A percentile compares a stretch with the other conserved stretches of the same genome.
Conservation (phyloP, 1,140 invertebrate species). For the Caenorhabditis brenneri region DNA sequence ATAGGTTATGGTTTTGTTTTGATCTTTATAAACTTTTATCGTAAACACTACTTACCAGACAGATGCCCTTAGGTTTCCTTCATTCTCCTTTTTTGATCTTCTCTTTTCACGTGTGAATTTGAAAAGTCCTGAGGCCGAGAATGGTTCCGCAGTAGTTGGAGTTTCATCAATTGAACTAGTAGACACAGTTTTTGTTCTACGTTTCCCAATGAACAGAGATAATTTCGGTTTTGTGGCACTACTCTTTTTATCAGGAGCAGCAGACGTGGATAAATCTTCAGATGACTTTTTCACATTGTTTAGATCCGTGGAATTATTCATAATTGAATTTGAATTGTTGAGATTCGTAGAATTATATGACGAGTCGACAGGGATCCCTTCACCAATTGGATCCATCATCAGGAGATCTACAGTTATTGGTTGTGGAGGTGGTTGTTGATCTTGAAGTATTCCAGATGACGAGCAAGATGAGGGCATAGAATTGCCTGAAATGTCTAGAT, state of each 20-base stretch:
- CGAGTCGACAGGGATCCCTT: not conserved
- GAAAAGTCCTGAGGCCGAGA: slow-evolving; percentile 35
- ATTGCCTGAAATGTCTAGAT: not conserved
- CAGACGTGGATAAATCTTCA: not conserved
- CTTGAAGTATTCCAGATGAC: slow-evolving; percentile 24
- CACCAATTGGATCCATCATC: slow-evolving; percentile 23
- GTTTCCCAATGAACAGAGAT: slow-evolving; percentile 26
- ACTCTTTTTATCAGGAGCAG: not conserved
- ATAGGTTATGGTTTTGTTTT: not conserved
- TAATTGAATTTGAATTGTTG: not conserved
- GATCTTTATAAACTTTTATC: no score
- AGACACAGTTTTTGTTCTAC: slow-evolving; percentile 35
- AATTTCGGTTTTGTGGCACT: not conserved
- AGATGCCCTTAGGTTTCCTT: not conserved
- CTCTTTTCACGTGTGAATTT: slow-evolving; percentile 41
- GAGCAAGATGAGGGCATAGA: slow-evolving; percentile 26
- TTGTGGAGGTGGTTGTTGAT: not conserved
- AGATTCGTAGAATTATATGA: not conserved
- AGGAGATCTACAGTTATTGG: slow-evolving; percentile 2
- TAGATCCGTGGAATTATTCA: not conserved
- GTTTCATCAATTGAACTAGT: slow-evolving; percentile 28
- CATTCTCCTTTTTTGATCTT: slow-evolving; percentile 42
- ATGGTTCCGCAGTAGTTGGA: not conserved
- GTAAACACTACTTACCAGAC: slow-evolving; percentile 45
- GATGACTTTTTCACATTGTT: not conserved